Base-by-base conservation (phyloP, 2,888 invertebrate genomes). In the Chrysolina oricalcia region DNA sequence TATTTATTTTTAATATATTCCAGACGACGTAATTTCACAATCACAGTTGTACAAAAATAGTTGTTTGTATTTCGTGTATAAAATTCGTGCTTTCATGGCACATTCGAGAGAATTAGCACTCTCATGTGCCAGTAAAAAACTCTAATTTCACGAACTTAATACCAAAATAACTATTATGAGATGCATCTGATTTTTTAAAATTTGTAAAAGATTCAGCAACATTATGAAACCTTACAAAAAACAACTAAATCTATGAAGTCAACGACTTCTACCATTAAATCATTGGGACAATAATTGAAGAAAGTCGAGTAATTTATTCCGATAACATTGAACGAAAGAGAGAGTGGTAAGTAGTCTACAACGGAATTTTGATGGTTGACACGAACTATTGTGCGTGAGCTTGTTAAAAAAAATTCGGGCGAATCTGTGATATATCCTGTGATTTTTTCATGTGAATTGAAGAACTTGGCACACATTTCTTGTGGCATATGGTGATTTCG, bases 251-350 rank as follows among this genome's bases (percentile, higher is more conserved):
- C 43, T 63, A 13, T 17, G 64, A 15, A 62, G 64, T 74, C 74
- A 71, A n/a, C 56, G 66, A 48, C 67, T 70, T 46, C 63, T 41
- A 48, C 19, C n/a, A 46, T 67, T 53, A 53, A 71, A 67, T 48
- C 23, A 53, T 65, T 72, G 27, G 35, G 70, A 68, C 65, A 72
- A 35, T 35, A 35, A 72, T 70, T 48, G 66, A 74, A 73, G 77
- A 79, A 79, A 77, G 78, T 76, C 65, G 41, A 66, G 21, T 50
- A 76, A 77, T 53, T 48, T 41, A 72, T 69, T 68, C 65, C 41
- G 69, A 69, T 74, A 73, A 76, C 76, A 77, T 76, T 76, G 76
- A 72, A 79, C 64, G 72, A 74, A 72, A 76, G 77, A 79, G 79
- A 78, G 75, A 78, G 78, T 78, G 68, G 23, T 56, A 41, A 77